These are phyloP conservation scores for Hypotaenidia okinawae DNA, from an alignment of 2,797 vertebrate genomes.

Conservation along the genomic window DNA sequence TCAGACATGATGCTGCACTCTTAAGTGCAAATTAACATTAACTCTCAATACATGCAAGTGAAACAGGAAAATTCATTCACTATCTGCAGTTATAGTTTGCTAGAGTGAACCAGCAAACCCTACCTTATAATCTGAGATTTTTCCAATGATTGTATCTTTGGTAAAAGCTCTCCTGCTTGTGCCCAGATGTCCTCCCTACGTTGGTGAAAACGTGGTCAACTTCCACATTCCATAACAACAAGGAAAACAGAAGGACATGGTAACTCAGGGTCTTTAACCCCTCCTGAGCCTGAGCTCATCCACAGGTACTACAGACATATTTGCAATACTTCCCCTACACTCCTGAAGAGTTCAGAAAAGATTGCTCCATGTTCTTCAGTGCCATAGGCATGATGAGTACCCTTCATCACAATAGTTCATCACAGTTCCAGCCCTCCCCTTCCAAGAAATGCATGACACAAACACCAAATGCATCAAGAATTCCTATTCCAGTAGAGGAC, in stretches of 20 bases:
- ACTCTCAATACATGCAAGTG: neutral
- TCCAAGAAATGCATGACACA: neutral
- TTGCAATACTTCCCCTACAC: no score
- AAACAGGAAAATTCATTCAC: neutral
- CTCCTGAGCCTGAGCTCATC: neutral
- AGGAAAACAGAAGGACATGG: neutral
- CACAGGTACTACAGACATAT: neutral
- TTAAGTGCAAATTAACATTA: neutral
- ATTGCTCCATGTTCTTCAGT: neutral
- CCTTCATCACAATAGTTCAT: neutral
- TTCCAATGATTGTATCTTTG: neutral
- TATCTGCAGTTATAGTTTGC: neutral
- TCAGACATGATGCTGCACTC: neutral
- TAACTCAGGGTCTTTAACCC: neutral
- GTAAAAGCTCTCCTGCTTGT: neutral
- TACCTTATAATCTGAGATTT: neutral
- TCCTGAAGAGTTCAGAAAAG: neutral
- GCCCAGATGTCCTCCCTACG: neutral
- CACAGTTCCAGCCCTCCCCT: neutral
- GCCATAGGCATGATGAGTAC: neutral
- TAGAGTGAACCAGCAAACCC: neutral
- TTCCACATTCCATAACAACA: neutral
- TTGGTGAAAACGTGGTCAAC: neutral
- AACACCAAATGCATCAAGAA: neutral
- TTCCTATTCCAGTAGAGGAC: neutral